Evolutionary conservation across 2,113 vertebrate genomes (phyloP).

Genomic region (Barbus barbus): DNA sequence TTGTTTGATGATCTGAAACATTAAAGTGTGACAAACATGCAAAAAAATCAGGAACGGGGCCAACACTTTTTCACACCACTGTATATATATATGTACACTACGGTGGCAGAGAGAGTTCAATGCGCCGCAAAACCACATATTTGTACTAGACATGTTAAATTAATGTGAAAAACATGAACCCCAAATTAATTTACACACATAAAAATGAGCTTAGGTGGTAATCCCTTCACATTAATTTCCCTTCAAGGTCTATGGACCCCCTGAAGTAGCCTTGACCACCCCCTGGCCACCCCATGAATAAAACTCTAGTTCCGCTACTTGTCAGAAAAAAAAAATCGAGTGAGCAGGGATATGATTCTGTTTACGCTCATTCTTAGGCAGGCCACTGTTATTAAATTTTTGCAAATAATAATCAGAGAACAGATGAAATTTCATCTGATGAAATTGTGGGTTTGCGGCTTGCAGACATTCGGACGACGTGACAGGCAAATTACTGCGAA

Average conservation of each 20-base stretch:
- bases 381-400: constrained; percentile 45
- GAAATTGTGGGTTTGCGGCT: constrained; percentile 40
- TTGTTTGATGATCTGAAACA: no score
- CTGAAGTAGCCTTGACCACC: not conserved
- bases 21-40: no score
- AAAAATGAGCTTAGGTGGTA: no score
- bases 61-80: no score
- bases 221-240: not conserved
- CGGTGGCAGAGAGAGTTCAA: no score
- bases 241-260: not conserved
- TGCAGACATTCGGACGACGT: constrained; percentile 20
- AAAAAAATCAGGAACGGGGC: no score
- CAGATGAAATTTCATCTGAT: constrained; percentile 44
- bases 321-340: constrained; percentile 47
- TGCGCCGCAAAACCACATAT: no score
- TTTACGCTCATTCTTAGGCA: constrained; percentile 40
- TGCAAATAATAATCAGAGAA: constrained; percentile 45
- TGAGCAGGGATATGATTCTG: constrained; percentile 36
- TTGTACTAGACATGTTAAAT: no score
- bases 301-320: not conserved
- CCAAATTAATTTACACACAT: no score
- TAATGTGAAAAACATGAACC: no score
- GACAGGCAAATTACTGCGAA: constrained; percentile 42
- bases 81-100: no score
- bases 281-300: not conserved